These are phyloP conservation scores for Mermis nigrescens DNA, from an alignment of 2,888 invertebrate genomes.

Conservation along the genomic window DNA sequence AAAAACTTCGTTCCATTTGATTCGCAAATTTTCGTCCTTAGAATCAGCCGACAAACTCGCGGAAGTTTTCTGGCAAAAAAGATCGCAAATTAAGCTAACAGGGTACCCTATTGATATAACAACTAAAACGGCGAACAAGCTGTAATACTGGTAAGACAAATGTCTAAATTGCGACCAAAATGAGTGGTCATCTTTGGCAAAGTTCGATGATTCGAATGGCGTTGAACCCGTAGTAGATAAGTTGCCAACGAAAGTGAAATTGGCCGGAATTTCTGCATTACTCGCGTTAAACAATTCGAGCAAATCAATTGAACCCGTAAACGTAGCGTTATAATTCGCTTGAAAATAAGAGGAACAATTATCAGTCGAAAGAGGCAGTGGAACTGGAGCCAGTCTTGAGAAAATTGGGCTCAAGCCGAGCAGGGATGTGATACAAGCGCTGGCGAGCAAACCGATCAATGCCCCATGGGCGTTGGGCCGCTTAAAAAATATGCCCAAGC, in stretches of 20 bases:
- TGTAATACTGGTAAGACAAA: conserved; percentile 4
- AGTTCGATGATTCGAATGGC: not conserved
- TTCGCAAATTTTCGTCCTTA: too few species aligned
- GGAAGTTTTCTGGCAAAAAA: too few species aligned
- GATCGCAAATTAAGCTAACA: not conserved
- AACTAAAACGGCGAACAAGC: not conserved
- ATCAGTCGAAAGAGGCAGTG: not conserved
- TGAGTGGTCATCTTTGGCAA: not conserved
- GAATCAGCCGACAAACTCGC: too few species aligned
- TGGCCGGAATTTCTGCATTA: too few species aligned
- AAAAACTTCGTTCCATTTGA: too few species aligned
- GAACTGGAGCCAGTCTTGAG: not conserved
- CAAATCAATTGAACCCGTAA: conserved; percentile 2
- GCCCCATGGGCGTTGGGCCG: not conserved
- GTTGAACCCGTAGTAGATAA: not conserved
- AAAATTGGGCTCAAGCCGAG: not conserved
- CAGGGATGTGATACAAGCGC: not conserved
- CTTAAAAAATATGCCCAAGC: not conserved
- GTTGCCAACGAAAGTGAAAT: not conserved
- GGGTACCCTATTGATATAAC: not conserved
- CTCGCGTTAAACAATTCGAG: not conserved
- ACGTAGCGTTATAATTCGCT: too few species aligned
- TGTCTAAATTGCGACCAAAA: not conserved
- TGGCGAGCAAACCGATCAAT: not conserved
- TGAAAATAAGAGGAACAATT: too few species aligned